Conservation (phyloP, 2,888 invertebrate genomes). For the Ceraclea dissimilis region DNA sequence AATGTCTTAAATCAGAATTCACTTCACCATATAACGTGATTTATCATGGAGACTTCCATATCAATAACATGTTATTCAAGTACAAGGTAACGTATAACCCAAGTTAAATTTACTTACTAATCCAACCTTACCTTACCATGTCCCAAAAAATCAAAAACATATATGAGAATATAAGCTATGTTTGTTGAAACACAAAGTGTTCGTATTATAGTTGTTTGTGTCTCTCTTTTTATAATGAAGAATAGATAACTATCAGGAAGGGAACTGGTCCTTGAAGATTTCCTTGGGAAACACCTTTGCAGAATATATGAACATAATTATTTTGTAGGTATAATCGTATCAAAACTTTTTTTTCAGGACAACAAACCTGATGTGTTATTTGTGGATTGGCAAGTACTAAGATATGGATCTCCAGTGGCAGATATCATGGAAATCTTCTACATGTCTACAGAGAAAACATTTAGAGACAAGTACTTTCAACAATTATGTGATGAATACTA, state of each 20-base stretch:
- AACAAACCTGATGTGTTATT: not conserved
- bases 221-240: too few relatives aligned
- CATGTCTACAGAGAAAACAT: not conserved
- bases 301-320: too few relatives aligned
- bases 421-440: not conserved
- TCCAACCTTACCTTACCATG: not conserved
- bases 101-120: not conserved
- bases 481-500: not conserved
- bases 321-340: too few relatives aligned
- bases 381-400: not conserved
- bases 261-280: too few relatives aligned
- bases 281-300: too few relatives aligned
- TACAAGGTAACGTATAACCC: slow-evolving; percentile 22
- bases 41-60: slow-evolving; percentile 21
- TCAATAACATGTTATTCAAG: slow-evolving; percentile 20
- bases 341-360: not conserved
- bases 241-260: too few relatives aligned
- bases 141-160: too few relatives aligned
- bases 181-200: too few relatives aligned
- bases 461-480: not conserved
- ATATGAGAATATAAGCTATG: too few relatives aligned
- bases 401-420: not conserved
- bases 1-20: not conserved
- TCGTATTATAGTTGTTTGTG: too few relatives aligned
- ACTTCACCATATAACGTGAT: slow-evolving; percentile 14